Conservation (phyloP, 2,888 invertebrate species). For the Cryptocephalus primarius region DNA sequence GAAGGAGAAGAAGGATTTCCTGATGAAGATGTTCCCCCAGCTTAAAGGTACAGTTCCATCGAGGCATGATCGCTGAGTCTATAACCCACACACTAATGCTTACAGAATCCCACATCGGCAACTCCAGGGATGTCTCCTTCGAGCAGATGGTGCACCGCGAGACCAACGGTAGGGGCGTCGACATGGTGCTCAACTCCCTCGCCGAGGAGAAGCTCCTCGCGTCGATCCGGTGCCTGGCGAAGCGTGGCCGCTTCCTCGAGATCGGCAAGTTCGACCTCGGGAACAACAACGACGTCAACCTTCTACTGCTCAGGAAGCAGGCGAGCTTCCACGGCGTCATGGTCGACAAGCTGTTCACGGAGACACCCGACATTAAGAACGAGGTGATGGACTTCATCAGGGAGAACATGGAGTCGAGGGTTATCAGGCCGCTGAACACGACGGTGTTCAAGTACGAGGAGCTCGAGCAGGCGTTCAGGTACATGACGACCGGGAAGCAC, state of each 20-base stretch:
- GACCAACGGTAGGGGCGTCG: constrained; percentile 81
- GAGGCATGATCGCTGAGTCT: neutral
- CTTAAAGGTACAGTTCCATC: constrained; percentile 28
- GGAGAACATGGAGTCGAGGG: constrained; percentile 35
- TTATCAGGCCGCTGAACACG: constrained; percentile 56
- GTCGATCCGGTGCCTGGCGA: constrained; percentile 49
- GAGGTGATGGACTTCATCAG: constrained; percentile 1
- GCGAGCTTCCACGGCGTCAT: constrained; percentile 68
- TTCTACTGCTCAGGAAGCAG: constrained; percentile 60
- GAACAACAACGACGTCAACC: constrained; percentile 49
- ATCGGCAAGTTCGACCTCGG: constrained; percentile 79
- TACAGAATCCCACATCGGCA: constrained; percentile 19
- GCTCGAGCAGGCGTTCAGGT: constrained; percentile 61
- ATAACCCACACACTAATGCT: too few species aligned
- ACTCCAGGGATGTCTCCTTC: constrained; percentile 78
- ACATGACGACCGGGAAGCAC: constrained; percentile 60
- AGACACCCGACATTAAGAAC: constrained; percentile 4
- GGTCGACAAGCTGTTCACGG: constrained; percentile 42
- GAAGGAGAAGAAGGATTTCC: constrained; percentile 49
- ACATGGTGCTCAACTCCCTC: constrained; percentile 83
- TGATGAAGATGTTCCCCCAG: constrained; percentile 43
- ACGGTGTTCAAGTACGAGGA: constrained; percentile 54
- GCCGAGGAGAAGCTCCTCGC: constrained; percentile 83
- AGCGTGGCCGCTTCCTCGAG: constrained; percentile 63
- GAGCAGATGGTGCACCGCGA: constrained; percentile 70